These are phyloP conservation scores for Lasiommata megera DNA, from an alignment of 2,888 invertebrate species.

Conservation along the genomic window DNA sequence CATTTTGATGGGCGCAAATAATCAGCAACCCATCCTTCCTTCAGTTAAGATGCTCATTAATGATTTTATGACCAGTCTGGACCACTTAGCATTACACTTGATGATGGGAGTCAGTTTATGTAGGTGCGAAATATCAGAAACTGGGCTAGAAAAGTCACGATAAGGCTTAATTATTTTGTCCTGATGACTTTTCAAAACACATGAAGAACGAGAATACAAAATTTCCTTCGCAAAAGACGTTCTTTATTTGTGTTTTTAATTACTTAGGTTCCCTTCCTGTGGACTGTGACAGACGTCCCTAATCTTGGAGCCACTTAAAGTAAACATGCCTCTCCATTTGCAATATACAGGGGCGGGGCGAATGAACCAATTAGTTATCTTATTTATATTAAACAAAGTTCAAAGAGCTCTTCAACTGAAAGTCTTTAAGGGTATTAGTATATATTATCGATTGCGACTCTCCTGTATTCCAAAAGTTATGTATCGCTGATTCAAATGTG, in stretches of 20 bases:
- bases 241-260: slow-evolving; percentile 22
- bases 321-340: slow-evolving; percentile 31
- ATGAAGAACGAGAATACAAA: background rate
- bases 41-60: too few relatives aligned
- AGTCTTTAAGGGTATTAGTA: slow-evolving; percentile 21
- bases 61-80: too few relatives aligned
- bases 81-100: too few relatives aligned
- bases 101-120: too few relatives aligned
- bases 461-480: slow-evolving; percentile 5
- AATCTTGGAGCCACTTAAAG: slow-evolving; percentile 33
- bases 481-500: background rate
- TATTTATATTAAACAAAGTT: slow-evolving; percentile 29
- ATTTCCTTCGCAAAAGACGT: background rate
- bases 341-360: slow-evolving; percentile 32
- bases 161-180: too few relatives aligned
- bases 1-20: too few relatives aligned
- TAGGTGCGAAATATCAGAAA: too few relatives aligned
- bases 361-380: slow-evolving; percentile 35
- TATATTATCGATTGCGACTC: slow-evolving; percentile 9
- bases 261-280: slow-evolving; percentile 18
- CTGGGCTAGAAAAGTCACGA: too few relatives aligned
- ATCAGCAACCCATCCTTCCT: too few relatives aligned
- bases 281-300: slow-evolving; percentile 31
- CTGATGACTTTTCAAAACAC: too few relatives aligned
- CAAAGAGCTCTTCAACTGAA: slow-evolving; percentile 30